Evolutionary conservation across 1,140 invertebrate genomes (phyloP), one percentile per base, ranked within the genome.

Genomic region (Heliconius hewitsoni): DNA sequence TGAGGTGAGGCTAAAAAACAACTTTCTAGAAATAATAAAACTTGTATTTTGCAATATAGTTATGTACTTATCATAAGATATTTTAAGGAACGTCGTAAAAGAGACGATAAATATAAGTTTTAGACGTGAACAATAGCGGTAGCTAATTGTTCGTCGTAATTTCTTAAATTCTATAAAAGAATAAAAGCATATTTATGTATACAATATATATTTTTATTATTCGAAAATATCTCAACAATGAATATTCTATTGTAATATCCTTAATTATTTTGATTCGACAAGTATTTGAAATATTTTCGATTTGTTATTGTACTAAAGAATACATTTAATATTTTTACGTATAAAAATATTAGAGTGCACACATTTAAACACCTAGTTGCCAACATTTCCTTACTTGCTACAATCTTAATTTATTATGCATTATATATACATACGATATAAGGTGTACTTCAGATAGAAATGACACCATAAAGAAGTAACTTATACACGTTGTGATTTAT

Each of bases 21-120:
- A 81, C 82, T 83, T 83, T 83, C 80, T 83, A 83, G 16, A 79
- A 79, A 83, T 83, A 74, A 81, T 37, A 83, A 81, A 79, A 77
- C 74, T 16, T 30, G 50, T 79, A 72, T 77, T 66, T 81, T 81
- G 39, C 72, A 74, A 81, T 81, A 46, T 46, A 46, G 13, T 46
- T 46, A 73, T 74, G 71, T 78, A 71, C 71, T 77, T 77, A 71
- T 71, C 72, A 50, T 37, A 72, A 60, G 60, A 52, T 71, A 76
- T 71, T 76, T 71, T 71, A 72, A 77, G 9, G 27, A 52, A 76
- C 52, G 37, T 79, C 74, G 57, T 52, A 76, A 80, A 76, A 80
- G 23, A 76, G 39, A 34, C 50, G 74, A 23, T 66, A 80, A 76
- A 76, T 80, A 73, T 66, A 60, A 73, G 27, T 34, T 71, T 76